Base-by-base conservation (phyloP, 23 tunicate species). In the Phallusia fumigata region DNA sequence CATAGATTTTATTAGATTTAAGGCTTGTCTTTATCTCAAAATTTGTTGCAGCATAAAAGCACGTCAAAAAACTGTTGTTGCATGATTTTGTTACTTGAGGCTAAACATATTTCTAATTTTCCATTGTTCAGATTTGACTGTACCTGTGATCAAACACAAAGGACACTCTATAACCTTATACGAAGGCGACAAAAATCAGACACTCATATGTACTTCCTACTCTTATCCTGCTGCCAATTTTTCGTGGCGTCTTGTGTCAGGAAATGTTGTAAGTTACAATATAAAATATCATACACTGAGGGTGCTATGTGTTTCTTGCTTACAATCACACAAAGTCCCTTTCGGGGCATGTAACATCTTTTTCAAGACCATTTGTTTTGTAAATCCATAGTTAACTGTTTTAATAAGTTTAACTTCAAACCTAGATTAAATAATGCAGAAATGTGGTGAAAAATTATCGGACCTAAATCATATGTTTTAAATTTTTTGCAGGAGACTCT, bases 91-190 rank as follows among this genome's bases (percentile, higher is more conserved):
- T 10, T 40, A 40, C 47, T 40, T 40, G 5, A 3, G 47, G 47
- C 10, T 5, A 3, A 10, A 40, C 10, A 40, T 10, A 3, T 40
- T 40, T 40, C 47, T 40, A 40, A 40, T 3, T 5, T 40, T 40
- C 58, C 35, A 21, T 44, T 33, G n/a, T 52, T 47, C 36, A 80
- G 83, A 80, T 64, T 52, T 80, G 69, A 80, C 65, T 30, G 36
- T 31, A 52, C 83, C 83, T 50, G 73, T 53, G 30, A 80, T 80
- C 22, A 35, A 31, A 12, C 83, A 80, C 30, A 35, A 52, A 12
- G 83, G 64, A 31, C 64, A 80, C 34, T 80, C 83, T 32, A 32
- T 50, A 5, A 80, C 83, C 16, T 31, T 80, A 12, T 44, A 26
- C 0, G 36, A 80, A 19, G 74, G 74, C n/a, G 73, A 51, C 21